These are phyloP conservation scores for Sthenelais limicola DNA, from an alignment of 2,888 invertebrate species.

Conservation along the genomic window DNA sequence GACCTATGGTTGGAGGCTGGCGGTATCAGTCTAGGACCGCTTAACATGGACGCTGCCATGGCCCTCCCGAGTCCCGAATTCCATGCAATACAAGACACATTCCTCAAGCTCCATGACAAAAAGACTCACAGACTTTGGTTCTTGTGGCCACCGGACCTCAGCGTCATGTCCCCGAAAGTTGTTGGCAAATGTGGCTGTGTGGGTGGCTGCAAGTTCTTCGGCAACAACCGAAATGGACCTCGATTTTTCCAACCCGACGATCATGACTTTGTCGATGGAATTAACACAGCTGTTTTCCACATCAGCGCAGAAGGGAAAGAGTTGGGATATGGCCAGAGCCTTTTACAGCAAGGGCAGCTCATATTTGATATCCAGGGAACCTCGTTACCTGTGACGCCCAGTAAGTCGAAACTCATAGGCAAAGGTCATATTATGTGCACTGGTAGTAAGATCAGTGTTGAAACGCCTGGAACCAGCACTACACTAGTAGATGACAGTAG, in stretches of 20 bases:
- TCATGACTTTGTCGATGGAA: constrained; percentile 49
- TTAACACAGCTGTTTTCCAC: constrained; percentile 60
- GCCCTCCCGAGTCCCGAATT: constrained; percentile 74
- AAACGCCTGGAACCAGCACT: constrained; percentile 35
- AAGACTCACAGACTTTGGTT: constrained; percentile 93
- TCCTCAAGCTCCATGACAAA: constrained; percentile 79
- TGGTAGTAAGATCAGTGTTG: constrained; percentile 15
- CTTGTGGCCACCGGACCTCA: constrained; percentile 84
- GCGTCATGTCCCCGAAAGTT: constrained; percentile 8
- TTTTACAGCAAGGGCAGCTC: constrained; percentile 87
- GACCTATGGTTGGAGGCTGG: constrained; percentile 90
- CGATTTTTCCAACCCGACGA: constrained; percentile 85
- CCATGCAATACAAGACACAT: constrained; percentile 70
- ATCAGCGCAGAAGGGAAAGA: constrained; percentile 74
- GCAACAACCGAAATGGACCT: constrained; percentile 89
- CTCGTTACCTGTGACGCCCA: constrained; percentile 75
- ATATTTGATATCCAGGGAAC: constrained; percentile 92
- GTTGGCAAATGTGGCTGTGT: constrained; percentile 89
- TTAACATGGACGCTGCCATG: constrained; percentile 89
- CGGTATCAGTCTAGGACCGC: constrained; percentile 89
- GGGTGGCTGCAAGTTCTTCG: constrained; percentile 96
- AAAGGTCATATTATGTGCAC: constrained; percentile 7
- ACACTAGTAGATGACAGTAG: constrained; percentile 42
- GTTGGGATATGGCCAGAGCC: constrained; percentile 94
- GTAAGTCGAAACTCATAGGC: constrained; percentile 30